phyloP scores from a whole-genome alignment of 1,140 invertebrate species.

The Leptestheria dahalacensis region DNA sequence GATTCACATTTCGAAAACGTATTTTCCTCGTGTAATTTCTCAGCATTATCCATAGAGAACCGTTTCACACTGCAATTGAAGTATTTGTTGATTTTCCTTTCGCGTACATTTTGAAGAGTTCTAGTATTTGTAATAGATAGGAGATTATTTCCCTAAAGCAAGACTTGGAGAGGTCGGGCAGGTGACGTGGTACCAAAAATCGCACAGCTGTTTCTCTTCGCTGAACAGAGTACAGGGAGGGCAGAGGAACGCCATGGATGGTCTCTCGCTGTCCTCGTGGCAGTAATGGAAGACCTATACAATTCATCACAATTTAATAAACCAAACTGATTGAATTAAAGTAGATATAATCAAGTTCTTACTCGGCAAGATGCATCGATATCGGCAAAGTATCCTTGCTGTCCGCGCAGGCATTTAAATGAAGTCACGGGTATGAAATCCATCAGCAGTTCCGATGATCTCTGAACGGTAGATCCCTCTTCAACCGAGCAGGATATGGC shows the following conservation, averaged over 20 bases:
- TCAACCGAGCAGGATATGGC: not conserved
- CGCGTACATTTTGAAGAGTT: too few relatives aligned
- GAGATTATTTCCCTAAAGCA: too few relatives aligned
- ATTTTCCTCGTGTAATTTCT: too few relatives aligned
- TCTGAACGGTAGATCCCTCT: not conserved
- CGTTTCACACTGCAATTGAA: too few relatives aligned
- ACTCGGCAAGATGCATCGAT: not conserved
- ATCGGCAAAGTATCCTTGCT: constrained; percentile 4
- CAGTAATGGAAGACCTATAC: constrained; percentile 8
- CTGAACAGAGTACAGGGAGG: constrained; percentile 10
- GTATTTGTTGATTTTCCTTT: too few relatives aligned
- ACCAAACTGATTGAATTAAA: not conserved
- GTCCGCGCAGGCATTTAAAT: not conserved
- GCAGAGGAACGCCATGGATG: not conserved
- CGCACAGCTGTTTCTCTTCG: not conserved
- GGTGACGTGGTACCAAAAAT: constrained; percentile 6
- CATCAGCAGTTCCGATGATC: not conserved
- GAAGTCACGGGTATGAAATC: constrained; percentile 2
- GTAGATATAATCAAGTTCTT: not conserved
- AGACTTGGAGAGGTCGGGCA: too few relatives aligned
- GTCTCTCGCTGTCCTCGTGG: not conserved
- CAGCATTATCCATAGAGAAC: too few relatives aligned
- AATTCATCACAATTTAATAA: not conserved
- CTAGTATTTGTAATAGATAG: too few relatives aligned
- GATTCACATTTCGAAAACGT: too few relatives aligned